Conservation (phyloP, 1,140 invertebrate species). For the Luehdorfia chinensis region DNA sequence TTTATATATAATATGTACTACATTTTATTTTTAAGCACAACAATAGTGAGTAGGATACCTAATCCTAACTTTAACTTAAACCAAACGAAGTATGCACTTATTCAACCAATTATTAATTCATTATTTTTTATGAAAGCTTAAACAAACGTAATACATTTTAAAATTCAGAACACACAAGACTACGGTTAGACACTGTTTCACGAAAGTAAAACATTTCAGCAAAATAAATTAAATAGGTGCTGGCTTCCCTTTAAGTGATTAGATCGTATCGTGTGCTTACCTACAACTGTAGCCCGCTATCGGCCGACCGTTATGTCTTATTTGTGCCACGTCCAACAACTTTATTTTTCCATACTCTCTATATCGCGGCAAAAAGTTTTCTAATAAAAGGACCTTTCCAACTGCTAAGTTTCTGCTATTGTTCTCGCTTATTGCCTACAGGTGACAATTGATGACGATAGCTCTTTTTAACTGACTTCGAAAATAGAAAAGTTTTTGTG, state of each 20-base stretch:
- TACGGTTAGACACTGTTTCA: too few relatives aligned
- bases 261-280: constrained; percentile 5
- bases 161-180: too few relatives aligned
- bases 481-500: constrained; percentile 39
- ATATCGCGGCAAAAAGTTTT: constrained; percentile 63
- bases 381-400: constrained; percentile 64
- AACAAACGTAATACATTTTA: too few relatives aligned
- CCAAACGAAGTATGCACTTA: too few relatives aligned
- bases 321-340: constrained; percentile 66
- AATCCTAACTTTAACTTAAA: too few relatives aligned
- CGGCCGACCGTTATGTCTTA: constrained; percentile 47
- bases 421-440: constrained; percentile 64
- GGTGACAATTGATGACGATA: constrained; percentile 72
- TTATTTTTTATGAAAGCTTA: too few relatives aligned
- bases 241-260: constrained; percentile 1
- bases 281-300: constrained; percentile 11
- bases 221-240: too few relatives aligned
- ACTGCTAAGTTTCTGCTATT: constrained; percentile 54
- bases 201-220: too few relatives aligned
- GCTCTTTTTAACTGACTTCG: constrained; percentile 66
- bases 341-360: constrained; percentile 68
- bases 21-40: too few relatives aligned
- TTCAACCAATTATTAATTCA: too few relatives aligned
- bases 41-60: too few relatives aligned
- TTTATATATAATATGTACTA: too few relatives aligned